Conservation (phyloP, 2,113 vertebrate species). For the Falco punctatus region DNA sequence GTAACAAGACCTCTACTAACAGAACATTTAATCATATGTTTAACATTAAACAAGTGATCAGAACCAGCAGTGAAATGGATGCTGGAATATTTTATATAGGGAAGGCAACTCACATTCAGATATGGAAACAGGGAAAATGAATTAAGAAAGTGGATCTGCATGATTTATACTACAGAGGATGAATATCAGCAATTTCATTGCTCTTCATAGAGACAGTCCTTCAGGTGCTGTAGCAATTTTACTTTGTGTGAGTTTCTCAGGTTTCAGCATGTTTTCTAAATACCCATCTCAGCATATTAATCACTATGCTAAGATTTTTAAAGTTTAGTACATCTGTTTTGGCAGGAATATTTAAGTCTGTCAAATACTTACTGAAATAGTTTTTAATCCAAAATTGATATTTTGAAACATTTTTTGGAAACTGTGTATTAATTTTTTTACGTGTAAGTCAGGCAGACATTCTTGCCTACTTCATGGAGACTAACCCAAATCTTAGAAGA, state of each 20-base stretch:
- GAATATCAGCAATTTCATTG: not conserved
- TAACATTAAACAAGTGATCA: not conserved
- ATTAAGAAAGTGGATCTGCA: not conserved
- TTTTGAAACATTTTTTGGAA: not conserved
- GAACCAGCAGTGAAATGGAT: not conserved
- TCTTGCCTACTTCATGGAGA: not conserved
- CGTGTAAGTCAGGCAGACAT: not conserved
- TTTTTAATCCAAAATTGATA: not conserved
- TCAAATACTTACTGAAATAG: not conserved
- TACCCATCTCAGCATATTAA: not conserved
- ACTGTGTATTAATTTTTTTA: not conserved
- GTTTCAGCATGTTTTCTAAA: not conserved
- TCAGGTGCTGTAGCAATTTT: not conserved
- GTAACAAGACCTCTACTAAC: not conserved
- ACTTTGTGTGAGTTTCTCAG: not conserved
- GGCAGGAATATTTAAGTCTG: not conserved
- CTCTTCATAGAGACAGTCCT: not conserved
- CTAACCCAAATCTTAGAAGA: not conserved
- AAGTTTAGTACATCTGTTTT: not conserved
- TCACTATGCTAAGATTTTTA: not conserved
- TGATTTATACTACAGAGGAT: not conserved
- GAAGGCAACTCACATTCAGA: not conserved
- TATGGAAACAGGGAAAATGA: not conserved
- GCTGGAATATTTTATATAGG: not conserved
- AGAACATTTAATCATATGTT: not conserved